Evolutionary conservation across 2,113 vertebrate genomes (phyloP), one percentile per base, ranked within the genome.

Genomic region (Lepus americanus): DNA sequence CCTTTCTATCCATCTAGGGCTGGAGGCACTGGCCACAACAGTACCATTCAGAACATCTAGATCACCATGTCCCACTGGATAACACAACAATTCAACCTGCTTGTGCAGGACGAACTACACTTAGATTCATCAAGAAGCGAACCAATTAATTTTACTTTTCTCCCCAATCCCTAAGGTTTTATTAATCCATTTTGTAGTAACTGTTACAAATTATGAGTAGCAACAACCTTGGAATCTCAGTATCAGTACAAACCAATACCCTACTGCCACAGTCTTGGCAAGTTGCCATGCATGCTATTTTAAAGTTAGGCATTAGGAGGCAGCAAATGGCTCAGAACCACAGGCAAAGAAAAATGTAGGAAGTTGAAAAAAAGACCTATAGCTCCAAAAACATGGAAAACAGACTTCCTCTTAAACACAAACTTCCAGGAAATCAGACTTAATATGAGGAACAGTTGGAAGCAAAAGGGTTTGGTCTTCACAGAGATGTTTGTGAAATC

Each of bases 241-340:
- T 27, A 85, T 69, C 90, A 89, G 25, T 11, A 84, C 63, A 94
- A 83, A 87, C 80, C 83, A 89, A 53, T 92, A 53, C 20, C 63
- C 80, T 74, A 77, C 7, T 33, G 89, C 89, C 74, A 92, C 66
- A 87, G 83, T 95, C 89, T 84, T 97, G 95, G 97, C 97, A 96
- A 93, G 92, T 59, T 95, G 97, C 97, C 98, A 97, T 66, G 20
- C 96, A 70, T 98, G 98, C 98, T 98, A 97, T 99, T 98, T 98
- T 98, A 80, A 96, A 97, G 82, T 96, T 95, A 97, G 98, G 97
- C 98, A 98, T 98, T 98, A 98, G 98, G 98, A 98, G 98, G 98
- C 98, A 99, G 98, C 98, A 99, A 97, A 98, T 98, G 98, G 98
- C 96, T 98, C 98, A 93, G 95, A 98, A 98, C 97, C 97, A 97